phyloP scores from a whole-genome alignment of 1,140 invertebrate species.

The Muscidifurax raptorellus region DNA sequence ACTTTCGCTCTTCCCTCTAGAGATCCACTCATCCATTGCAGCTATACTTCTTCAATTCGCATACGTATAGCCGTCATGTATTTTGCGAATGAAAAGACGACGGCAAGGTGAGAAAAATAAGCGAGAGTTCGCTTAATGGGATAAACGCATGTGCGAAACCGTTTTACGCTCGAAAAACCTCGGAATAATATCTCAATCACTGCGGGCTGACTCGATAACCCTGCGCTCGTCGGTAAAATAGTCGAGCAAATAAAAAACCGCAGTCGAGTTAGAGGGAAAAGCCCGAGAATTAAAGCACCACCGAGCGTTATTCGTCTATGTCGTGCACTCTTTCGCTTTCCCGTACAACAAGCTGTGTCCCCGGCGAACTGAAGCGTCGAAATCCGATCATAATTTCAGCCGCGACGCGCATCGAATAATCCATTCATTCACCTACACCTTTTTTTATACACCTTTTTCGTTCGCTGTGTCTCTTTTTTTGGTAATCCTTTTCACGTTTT shows the following conservation, averaged over 20 bases:
- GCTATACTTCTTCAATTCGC: too few relatives aligned
- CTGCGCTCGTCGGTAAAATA: constrained; percentile 12
- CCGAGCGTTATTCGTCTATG: constrained; percentile 39
- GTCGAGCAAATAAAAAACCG: constrained; percentile 24
- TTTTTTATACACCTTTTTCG: neutral
- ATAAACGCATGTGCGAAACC: neutral
- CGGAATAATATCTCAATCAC: constrained; percentile 45
- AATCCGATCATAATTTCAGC: constrained; percentile 46
- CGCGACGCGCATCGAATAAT: constrained; percentile 33
- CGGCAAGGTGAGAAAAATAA: too few relatives aligned
- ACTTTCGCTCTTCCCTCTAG: too few relatives aligned
- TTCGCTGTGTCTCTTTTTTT: neutral
- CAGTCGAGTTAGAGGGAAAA: neutral
- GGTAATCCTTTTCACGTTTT: neutral
- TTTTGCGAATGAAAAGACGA: too few relatives aligned
- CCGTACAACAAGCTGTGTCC: neutral
- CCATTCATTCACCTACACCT: constrained; percentile 30
- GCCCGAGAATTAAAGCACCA: constrained; percentile 39
- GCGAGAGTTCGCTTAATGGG: too few relatives aligned
- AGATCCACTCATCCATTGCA: too few relatives aligned
- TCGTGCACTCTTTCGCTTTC: constrained; percentile 24
- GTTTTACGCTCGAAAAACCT: constrained; percentile 24
- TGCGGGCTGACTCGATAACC: constrained; percentile 15
- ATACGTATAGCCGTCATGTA: too few relatives aligned
- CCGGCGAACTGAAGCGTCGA: constrained; percentile 11